Evolutionary conservation across 1,140 invertebrate species (phyloP).

Genomic region (Spodoptera litura): DNA sequence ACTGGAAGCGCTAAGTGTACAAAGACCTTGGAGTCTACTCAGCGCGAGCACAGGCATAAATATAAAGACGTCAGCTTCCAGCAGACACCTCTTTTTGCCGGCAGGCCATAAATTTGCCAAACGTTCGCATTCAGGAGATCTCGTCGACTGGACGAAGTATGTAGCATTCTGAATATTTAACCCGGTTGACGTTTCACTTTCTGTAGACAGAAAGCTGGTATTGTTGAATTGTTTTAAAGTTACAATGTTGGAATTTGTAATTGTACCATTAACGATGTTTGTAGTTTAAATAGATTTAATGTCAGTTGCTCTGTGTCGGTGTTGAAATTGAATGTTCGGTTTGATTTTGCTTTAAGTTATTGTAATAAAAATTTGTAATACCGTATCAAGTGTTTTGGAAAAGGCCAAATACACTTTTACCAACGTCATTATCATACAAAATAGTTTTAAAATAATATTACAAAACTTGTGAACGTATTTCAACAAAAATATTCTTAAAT

Average conservation of each 20-base stretch:
- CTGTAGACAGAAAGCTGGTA: not conserved
- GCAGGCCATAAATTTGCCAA: constrained; percentile 53
- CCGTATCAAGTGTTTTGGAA: no score
- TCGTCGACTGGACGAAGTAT: constrained; percentile 42
- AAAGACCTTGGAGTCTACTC: not conserved
- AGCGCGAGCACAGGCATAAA: constrained; percentile 8
- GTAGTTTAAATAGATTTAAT: not conserved
- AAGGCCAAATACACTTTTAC: no score
- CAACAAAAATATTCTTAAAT: no score
- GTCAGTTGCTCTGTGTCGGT: not conserved
- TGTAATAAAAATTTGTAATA: no score
- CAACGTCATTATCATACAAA: no score
- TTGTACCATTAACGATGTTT: not conserved
- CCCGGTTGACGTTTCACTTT: constrained; percentile 46
- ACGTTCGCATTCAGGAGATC: constrained; percentile 45
- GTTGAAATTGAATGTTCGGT: not conserved
- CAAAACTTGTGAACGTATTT: no score
- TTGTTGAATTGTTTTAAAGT: constrained; percentile 38
- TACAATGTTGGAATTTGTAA: not conserved
- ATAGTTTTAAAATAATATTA: no score
- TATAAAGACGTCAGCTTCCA: not conserved
- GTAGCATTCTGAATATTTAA: constrained; percentile 53
- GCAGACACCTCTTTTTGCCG: constrained; percentile 35
- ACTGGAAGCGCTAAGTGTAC: constrained; percentile 1
- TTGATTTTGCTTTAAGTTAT: not conserved